Base-by-base conservation (phyloP, 1,140 invertebrate genomes). In the Sminthurides bifidus region DNA sequence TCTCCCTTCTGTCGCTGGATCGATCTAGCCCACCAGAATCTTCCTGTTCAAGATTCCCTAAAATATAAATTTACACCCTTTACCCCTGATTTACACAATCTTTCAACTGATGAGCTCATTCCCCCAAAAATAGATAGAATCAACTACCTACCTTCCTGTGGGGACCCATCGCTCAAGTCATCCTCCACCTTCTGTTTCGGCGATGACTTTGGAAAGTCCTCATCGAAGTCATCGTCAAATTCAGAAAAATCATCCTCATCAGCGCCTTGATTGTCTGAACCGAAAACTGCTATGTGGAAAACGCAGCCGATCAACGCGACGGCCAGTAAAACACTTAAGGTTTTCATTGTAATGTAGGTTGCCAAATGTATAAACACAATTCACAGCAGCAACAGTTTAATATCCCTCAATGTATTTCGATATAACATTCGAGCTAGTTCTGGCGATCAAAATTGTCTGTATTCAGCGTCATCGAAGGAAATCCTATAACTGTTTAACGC, bases 211-310 rank as follows among this genome's bases (percentile, higher is more conserved):
- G 23, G 38, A 8, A 40, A 15, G 17, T 56, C 59, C 41, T 61
- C 60, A 23, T 51, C 55, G 27, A 58, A 54, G 27, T 55, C 60
- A 33, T 61, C 60, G 43, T 61, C 60, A 55, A 58, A 58, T 31
- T 61, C 60, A 5, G 55, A 58, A 52, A 61, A 61, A 40, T 58
- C 56, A 24, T 61, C 60, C 2, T 52, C 48, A 31, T 43, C 49
- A 40, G 19, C 35, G 6, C 5, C 3, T 29, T 56, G 40, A 14
- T 41, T 50, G 8, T 12, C 44, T 26, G 44, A 12, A 21, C 6
- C 19, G 10, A 43, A 14, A 43, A 10, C 6, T 10, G n/a, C n/a
- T n/a, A n/a, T 12, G 40, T n/a, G 8, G 40, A 43, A 43, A 43
- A 43, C n/a, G 19, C 40, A 8, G 17, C 40, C 33, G 8, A 35